A percentile compares a stretch with the other conserved stretches of the same genome.
Evolutionary conservation across 2,113 vertebrate species (phyloP).

Genomic region (Gyps fulvus): DNA sequence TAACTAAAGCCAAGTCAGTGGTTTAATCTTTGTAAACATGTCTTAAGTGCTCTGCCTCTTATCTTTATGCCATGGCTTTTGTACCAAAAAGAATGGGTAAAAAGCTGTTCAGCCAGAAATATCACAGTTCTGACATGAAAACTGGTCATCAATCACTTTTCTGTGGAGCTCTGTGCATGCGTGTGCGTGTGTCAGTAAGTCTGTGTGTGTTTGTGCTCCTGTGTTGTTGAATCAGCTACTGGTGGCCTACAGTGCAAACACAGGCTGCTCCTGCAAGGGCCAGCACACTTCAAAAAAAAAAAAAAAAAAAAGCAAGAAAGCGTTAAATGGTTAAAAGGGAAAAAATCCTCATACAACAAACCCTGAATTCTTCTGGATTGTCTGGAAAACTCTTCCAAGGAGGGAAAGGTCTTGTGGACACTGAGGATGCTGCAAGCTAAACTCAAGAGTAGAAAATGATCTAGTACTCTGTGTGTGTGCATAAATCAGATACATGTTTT

Average conservation of each 20-base stretch:
- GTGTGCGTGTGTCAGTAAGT: neutral
- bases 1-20: conserved; percentile 62
- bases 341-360: neutral
- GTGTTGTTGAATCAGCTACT: neutral
- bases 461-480: neutral
- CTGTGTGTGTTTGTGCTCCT: neutral
- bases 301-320: no score
- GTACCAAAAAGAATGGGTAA: conserved; percentile 34
- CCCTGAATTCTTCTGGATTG: neutral
- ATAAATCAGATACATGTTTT: neutral
- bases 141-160: conserved; percentile 39
- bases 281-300: neutral
- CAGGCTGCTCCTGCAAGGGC: neutral
- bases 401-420: neutral
- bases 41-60: conserved; percentile 65
- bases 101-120: conserved; percentile 36
- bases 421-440: neutral
- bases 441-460: neutral
- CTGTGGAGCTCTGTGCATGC: neutral
- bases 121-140: conserved; percentile 24
- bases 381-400: neutral
- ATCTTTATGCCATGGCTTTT: conserved; percentile 57
- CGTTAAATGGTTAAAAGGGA: neutral
- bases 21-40: conserved; percentile 65
- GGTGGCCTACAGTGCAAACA: neutral